Base-by-base conservation (phyloP, 2,888 invertebrate genomes). In the Galerucella pusilla region DNA sequence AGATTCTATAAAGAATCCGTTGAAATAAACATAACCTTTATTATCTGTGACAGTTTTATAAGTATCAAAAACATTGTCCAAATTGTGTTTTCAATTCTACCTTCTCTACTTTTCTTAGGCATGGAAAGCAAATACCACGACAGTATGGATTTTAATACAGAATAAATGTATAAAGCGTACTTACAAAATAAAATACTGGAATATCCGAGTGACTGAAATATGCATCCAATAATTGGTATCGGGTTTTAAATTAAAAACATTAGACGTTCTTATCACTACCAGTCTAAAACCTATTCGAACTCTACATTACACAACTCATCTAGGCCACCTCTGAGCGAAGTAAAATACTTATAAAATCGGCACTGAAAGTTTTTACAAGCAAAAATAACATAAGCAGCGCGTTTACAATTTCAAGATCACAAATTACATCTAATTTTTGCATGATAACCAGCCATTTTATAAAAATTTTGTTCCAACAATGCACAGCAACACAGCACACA, bases 381-480 rank as follows among this genome's bases (percentile, higher is more conserved):
- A 67, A 42, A 77, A 73, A 66, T 73, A 79, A 79, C 78, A 80
- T 81, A 82, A 81, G 77, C 78, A 81, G 83, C 84, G 85, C 82
- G 83, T 83, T 84, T 84, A 82, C 82, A 79, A 63, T 67, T 42
- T 61, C 82, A 82, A 79, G 64, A 73, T 81, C 81, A 80, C 81
- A 81, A 81, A 81, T 81, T 83, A 84, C 84, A 85, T 85, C 84
- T 84, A 83, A 85, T 85, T 84, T 82, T 80, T 82, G 81, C 80
- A 82, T 82, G 80, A 83, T 76, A 80, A 81, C 82, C 85, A 83
- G 86, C 87, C 87, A 87, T 87, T 84, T 87, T 87, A 84, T 81
- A 84, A 83, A 81, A 80, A 80, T 73, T 68, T 71, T 75, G 85
- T 85, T 86, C 86, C 87, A 86, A 86, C 86, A 86, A 85, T 86